Conservation (phyloP, 2,113 vertebrate species). For the Zosterops lateralis region DNA sequence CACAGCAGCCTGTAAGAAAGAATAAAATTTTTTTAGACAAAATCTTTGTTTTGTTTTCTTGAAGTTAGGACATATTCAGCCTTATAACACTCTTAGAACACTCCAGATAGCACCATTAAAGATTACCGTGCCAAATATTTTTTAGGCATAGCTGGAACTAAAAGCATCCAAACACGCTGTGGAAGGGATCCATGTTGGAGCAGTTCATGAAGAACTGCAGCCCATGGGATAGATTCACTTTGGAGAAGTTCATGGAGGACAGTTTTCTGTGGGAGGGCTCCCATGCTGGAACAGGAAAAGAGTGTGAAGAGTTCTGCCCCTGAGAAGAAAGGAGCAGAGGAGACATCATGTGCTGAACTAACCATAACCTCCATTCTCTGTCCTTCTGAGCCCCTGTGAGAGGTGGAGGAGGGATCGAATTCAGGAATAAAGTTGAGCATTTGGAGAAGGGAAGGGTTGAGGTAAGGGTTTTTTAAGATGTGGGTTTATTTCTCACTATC, state of each 20-base stretch:
- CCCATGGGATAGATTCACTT: background rate
- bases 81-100: background rate
- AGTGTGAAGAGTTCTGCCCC: background rate
- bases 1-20: background rate
- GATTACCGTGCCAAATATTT: background rate
- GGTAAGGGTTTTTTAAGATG: accelerated
- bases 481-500: background rate
- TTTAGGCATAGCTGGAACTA: background rate
- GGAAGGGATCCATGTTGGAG: background rate
- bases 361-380: accelerated
- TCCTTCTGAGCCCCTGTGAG: background rate
- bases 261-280: background rate
- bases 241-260: background rate
- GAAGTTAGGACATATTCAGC: background rate
- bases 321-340: background rate
- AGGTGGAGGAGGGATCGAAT: background rate
- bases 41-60: background rate
- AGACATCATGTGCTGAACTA: background rate
- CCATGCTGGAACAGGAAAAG: background rate
- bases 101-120: background rate
- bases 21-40: background rate
- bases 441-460: background rate
- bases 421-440: background rate
- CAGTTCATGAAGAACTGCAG: background rate
- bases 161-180: background rate